Conservation (phyloP, 2,113 vertebrate species). For the Leptobrachium ailaonicum region DNA sequence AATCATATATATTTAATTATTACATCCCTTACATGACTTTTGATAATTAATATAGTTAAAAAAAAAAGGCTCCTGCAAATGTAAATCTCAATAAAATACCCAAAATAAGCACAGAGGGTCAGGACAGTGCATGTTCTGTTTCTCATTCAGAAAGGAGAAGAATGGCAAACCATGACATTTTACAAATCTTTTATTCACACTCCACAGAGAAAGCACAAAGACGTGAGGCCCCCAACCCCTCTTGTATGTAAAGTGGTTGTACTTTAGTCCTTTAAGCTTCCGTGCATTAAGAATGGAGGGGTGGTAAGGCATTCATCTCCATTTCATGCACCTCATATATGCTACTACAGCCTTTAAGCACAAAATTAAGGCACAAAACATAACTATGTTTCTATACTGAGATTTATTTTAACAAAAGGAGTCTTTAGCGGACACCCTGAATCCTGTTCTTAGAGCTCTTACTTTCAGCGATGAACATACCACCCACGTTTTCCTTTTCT, state of each 20-base stretch:
- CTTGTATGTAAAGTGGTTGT: slow-evolving; percentile 39
- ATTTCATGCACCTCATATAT: slow-evolving; percentile 47
- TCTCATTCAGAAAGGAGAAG: slow-evolving; percentile 28
- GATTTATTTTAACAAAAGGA: slow-evolving; percentile 30
- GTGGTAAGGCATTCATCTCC: slow-evolving; percentile 43
- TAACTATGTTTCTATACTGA: slow-evolving; percentile 37
- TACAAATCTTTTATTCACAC: slow-evolving; percentile 46
- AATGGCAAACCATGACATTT: slow-evolving; percentile 48
- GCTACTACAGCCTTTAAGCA: slow-evolving; percentile 23
- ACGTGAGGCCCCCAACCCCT: slow-evolving; percentile 28
- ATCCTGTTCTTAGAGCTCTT: slow-evolving; percentile 20
- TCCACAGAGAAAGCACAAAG: slow-evolving; percentile 40
- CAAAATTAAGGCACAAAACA: slow-evolving; percentile 37
- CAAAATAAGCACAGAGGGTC: slow-evolving; percentile 6
- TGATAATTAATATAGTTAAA: no score
- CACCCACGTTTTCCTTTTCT: neutral
- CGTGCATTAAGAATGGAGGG: slow-evolving; percentile 34
- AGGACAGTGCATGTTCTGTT: slow-evolving; percentile 32
- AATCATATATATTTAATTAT: no score
- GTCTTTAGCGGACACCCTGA: slow-evolving; percentile 21
- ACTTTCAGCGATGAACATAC: neutral
- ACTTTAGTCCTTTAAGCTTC: slow-evolving; percentile 31
- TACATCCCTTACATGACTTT: no score
- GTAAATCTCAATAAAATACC: slow-evolving; percentile 1
- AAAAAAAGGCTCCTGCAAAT: neutral